Percentiles rank a stretch among this genome's conserved stretches.
Conservation (phyloP, 2,113 vertebrate genomes). For the Aplodontia rufa region DNA sequence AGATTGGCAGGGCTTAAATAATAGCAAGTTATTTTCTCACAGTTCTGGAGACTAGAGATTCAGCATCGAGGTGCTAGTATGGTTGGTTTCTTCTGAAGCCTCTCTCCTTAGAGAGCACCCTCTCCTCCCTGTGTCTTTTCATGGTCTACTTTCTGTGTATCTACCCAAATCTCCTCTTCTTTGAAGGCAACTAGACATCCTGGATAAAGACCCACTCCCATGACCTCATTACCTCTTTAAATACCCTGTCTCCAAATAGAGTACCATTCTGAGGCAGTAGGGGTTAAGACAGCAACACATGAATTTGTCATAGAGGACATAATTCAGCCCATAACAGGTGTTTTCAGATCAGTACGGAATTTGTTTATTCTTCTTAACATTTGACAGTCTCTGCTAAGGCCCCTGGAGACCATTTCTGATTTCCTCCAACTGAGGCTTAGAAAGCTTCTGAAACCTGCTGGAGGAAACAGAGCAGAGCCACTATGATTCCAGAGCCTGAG, state of each 20-base stretch:
- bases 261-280: background rate
- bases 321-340: background rate
- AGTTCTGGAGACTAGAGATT: background rate
- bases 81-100: background rate
- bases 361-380: background rate
- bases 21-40: background rate
- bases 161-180: background rate
- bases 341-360: background rate
- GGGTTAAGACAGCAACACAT: background rate
- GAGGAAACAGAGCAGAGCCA: background rate
- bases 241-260: background rate
- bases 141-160: background rate
- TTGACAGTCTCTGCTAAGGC: background rate
- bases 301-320: background rate
- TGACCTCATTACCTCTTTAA: background rate
- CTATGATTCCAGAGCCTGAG: background rate
- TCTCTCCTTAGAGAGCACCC: background rate
- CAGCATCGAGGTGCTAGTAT: background rate
- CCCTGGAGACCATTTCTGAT: background rate
- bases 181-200: background rate
- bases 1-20: background rate
- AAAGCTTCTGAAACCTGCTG: background rate
- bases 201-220: background rate
- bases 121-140: background rate
- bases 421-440: background rate